These are phyloP conservation scores for Anolis sagrei DNA, from an alignment of 2,113 vertebrate genomes.

Conservation along the genomic window DNA sequence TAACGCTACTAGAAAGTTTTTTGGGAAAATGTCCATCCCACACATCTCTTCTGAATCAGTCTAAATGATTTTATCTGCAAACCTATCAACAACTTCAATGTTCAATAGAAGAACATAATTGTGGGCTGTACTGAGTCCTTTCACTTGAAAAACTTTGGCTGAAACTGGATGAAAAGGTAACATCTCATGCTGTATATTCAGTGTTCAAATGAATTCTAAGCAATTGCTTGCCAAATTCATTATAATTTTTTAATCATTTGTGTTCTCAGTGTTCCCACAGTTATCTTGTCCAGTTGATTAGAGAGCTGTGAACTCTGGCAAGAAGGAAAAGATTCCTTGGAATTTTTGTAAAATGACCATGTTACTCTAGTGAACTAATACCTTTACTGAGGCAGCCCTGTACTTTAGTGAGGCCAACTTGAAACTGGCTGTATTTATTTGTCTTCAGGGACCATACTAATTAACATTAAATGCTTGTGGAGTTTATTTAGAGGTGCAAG, in stretches of 20 bases:
- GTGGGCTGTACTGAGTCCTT: neutral
- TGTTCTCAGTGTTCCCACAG: neutral
- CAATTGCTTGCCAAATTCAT: neutral
- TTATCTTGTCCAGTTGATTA: neutral
- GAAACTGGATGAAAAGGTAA: neutral
- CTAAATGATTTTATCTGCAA: neutral
- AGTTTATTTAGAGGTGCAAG: neutral
- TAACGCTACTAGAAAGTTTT: too few relatives aligned
- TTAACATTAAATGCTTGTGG: neutral
- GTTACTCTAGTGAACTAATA: neutral
- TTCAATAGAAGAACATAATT: neutral
- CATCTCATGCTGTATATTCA: neutral
- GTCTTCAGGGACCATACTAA: neutral
- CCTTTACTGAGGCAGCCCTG: neutral
- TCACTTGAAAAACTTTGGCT: neutral
- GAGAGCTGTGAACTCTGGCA: neutral
- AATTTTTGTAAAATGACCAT: neutral
- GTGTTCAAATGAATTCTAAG: neutral
- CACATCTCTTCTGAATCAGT: too few relatives aligned
- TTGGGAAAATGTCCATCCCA: too few relatives aligned
- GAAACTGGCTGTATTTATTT: neutral
- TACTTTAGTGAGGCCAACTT: neutral
- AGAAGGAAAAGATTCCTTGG: neutral
- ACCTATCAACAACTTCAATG: neutral
- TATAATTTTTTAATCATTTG: neutral